phyloP scores from a whole-genome alignment of 2,113 vertebrate genomes.

The Cynoglossus semilaevis region DNA sequence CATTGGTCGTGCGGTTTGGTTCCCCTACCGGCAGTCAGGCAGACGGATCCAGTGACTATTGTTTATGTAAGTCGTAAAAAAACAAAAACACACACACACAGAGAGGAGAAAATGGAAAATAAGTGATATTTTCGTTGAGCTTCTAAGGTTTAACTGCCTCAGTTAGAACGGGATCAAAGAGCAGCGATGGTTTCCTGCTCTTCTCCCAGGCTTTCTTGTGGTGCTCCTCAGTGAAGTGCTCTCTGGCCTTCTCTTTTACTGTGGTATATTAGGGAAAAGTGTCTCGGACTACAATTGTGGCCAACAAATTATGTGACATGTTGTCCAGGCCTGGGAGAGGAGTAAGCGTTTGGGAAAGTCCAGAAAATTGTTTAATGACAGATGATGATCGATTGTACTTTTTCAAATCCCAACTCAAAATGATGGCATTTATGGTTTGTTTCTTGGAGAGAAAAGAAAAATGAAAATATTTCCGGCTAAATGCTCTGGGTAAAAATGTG shows the following conservation, averaged over 20 bases:
- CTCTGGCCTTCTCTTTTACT: constrained; percentile 34
- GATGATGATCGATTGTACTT: not conserved
- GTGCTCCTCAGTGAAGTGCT: constrained; percentile 50
- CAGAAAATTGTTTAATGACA: constrained; percentile 1
- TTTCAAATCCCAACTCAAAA: not conserved
- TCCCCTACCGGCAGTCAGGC: constrained; percentile 54
- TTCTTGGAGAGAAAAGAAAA: too few relatives aligned
- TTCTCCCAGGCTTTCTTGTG: constrained; percentile 61
- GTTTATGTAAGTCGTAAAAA: constrained; percentile 71
- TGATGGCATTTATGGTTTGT: too few relatives aligned
- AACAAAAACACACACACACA: constrained; percentile 21
- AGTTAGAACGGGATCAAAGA: constrained; percentile 67
- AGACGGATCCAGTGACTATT: constrained; percentile 69
- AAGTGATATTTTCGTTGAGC: constrained; percentile 69
- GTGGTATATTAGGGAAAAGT: constrained; percentile 52
- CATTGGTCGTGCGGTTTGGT: constrained; percentile 54
- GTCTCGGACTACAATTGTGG: constrained; percentile 55
- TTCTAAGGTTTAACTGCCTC: constrained; percentile 63
- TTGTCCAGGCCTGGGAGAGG: constrained; percentile 37
- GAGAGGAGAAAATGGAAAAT: constrained; percentile 37
- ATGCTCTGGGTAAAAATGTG: too few relatives aligned
- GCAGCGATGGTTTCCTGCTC: constrained; percentile 49
- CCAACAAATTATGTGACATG: constrained; percentile 38
- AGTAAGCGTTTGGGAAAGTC: constrained; percentile 27
- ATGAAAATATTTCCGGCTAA: too few relatives aligned